Base-by-base conservation (phyloP, 2,888 invertebrate genomes). In the Thumatha senex region DNA sequence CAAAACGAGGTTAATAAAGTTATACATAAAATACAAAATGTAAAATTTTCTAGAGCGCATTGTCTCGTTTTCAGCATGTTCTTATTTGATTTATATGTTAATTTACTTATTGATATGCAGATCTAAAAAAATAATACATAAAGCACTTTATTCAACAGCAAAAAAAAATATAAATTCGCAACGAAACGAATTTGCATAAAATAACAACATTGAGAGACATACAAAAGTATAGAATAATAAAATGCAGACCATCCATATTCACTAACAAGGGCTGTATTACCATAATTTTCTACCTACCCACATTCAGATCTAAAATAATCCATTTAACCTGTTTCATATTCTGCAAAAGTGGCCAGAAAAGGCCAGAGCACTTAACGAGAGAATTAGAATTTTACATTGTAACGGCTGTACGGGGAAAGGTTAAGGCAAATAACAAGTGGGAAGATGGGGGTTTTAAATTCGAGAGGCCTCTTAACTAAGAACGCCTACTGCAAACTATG, bases 341-440 rank as follows among this genome's bases (percentile, higher is more conserved):
- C 81, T 60, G 64, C 63, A 70, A 76, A 77, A 79, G 78, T 78
- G 71, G 67, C 70, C 69, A 69, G 72, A 72, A 74, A 73, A 65
- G 70, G 74, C 69, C 64, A 63, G 67, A 67, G 70, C 72, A 68
- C 73, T 79, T 81, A 83, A 85, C 78, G 78, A 80, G 81, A 74
- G 77, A 80, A 86, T 86, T 84, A 83, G 83, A 84, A 80, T 82
- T 82, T 80, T 80, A 83, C 83, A 84, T 84, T 82, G 82, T 83
- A 78, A 78, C 73, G 67, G 71, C 66, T 69, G 70, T 61, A 41
- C 54, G 58, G 51, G 55, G 61, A 62, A 63, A 58, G 62, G 61
- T 68, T 46, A 54, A 14, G 15, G 34, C 47, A 61, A 66, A 60
- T 49, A 47, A 14, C 10, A 38, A 29, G 33, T 31, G 57, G 59